Evolutionary conservation across 2,113 vertebrate species (phyloP).

Genomic region (Gobiocypris rarus): DNA sequence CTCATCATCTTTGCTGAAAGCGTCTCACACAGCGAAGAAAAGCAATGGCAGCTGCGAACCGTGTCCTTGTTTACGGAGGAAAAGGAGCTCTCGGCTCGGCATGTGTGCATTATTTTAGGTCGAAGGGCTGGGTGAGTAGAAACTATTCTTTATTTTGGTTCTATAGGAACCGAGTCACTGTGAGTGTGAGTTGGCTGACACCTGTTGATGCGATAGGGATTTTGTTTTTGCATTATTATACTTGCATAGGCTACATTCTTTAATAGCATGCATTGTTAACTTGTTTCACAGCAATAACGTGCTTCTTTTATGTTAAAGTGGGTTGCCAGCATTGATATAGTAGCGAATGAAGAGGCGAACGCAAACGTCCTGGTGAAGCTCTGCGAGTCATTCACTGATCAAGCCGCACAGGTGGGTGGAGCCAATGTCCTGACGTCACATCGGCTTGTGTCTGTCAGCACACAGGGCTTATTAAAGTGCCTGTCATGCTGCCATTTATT

Average conservation of each 20-base stretch:
- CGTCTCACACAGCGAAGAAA: not conserved
- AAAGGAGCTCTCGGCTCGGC: slow-evolving; percentile 85
- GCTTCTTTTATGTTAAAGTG: slow-evolving; percentile 73
- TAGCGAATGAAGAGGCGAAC: slow-evolving; percentile 84
- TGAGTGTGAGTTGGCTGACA: slow-evolving; percentile 39
- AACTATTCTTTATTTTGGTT: not conserved
- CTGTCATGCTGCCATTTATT: slow-evolving; percentile 38
- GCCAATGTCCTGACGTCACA: slow-evolving; percentile 6
- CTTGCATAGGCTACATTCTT: not conserved
- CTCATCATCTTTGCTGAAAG: slow-evolving; percentile 11
- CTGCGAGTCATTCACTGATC: slow-evolving; percentile 84
- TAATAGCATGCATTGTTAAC: not conserved
- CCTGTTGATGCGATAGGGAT: slow-evolving; percentile 2
- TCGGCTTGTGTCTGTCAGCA: slow-evolving; percentile 6
- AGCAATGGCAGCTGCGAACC: slow-evolving; percentile 68
- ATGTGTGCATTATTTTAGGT: slow-evolving; percentile 84
- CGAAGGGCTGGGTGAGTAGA: slow-evolving; percentile 84
- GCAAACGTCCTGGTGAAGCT: slow-evolving; percentile 84
- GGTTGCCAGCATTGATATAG: slow-evolving; percentile 90
- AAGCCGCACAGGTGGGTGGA: slow-evolving; percentile 87
- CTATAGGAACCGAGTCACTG: not conserved
- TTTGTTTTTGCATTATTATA: not conserved
- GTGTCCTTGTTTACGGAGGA: slow-evolving; percentile 89
- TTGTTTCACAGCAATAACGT: not conserved
- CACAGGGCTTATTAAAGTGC: not conserved